Percentiles rank a stretch among this genome's conserved stretches.
These are phyloP conservation scores for Squalus acanthias DNA, from an alignment of 2,797 vertebrate genomes.

Conservation along the genomic window DNA sequence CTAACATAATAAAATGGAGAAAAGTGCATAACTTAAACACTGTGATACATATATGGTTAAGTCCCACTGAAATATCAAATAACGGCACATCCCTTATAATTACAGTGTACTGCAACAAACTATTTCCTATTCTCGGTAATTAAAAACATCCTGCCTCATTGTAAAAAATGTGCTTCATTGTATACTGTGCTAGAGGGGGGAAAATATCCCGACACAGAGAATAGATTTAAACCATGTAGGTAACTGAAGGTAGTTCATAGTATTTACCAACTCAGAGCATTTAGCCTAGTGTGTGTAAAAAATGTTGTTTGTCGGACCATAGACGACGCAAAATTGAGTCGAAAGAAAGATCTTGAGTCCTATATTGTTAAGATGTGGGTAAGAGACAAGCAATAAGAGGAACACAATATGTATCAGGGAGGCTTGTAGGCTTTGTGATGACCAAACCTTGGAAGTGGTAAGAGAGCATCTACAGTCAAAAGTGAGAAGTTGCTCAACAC, in stretches of 20 bases:
- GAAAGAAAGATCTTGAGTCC: not conserved
- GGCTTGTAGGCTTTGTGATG: not conserved
- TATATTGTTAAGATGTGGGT: not conserved
- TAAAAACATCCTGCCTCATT: conserved; percentile 46
- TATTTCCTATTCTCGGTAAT: conserved; percentile 50
- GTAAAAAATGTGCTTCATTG: conserved; percentile 10
- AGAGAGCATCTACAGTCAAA: not conserved
- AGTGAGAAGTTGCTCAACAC: too few species aligned
- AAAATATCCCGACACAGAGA: conserved; percentile 5
- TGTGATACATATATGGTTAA: conserved; percentile 5
- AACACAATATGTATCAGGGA: not conserved
- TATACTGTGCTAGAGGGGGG: not conserved
- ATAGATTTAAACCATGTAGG: not conserved
- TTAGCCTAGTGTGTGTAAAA: not conserved
- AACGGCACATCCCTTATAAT: conserved; percentile 50
- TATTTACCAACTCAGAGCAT: not conserved
- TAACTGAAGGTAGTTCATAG: not conserved
- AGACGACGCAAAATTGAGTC: not conserved
- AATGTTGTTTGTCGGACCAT: not conserved
- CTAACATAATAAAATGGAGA: not conserved
- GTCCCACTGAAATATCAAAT: conserved; percentile 37
- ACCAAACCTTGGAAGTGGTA: not conserved
- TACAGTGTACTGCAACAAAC: conserved; percentile 50
- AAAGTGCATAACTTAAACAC: conserved; percentile 11
- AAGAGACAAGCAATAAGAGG: not conserved